Evolutionary conservation across 2,888 invertebrate genomes (phyloP).

Genomic region (Oithona nana): DNA sequence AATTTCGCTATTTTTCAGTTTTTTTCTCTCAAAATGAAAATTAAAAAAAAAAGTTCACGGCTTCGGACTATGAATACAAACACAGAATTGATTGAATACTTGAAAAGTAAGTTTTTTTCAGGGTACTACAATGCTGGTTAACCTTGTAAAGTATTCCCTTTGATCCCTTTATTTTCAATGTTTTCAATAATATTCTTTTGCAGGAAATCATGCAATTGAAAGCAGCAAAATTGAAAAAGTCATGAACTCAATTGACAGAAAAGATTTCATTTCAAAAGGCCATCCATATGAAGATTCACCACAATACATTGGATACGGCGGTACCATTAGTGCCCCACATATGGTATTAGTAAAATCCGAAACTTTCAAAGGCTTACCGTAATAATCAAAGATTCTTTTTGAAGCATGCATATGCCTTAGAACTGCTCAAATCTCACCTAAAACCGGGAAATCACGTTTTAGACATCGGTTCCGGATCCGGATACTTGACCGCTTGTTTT

Average conservation of each 20-base stretch:
- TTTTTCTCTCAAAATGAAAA: too few relatives aligned
- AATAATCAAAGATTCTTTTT: not conserved
- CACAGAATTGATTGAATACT: too few relatives aligned
- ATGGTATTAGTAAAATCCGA: conserved; percentile 47
- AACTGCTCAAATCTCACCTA: conserved; percentile 57
- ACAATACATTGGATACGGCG: conserved; percentile 79
- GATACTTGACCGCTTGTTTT: conserved; percentile 81
- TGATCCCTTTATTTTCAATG: too few relatives aligned
- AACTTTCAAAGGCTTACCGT: not conserved
- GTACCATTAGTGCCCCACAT: conserved; percentile 88
- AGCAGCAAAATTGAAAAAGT: conserved; percentile 52
- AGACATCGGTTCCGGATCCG: conserved; percentile 85
- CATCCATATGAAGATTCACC: conserved; percentile 76
- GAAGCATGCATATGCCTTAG: conserved; percentile 77
- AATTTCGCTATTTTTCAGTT: too few relatives aligned
- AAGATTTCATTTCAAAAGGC: conserved; percentile 50
- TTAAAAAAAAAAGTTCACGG: too few relatives aligned
- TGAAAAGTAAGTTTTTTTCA: too few relatives aligned
- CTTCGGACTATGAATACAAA: too few relatives aligned
- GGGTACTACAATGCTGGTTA: too few relatives aligned
- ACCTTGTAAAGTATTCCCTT: too few relatives aligned
- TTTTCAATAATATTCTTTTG: conserved; percentile 36
- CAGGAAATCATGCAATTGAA: conserved; percentile 60
- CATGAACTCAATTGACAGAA: conserved; percentile 66
- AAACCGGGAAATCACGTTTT: conserved; percentile 53